phyloP scores from a whole-genome alignment of 2,113 vertebrate species.

The Leucosticte australis region DNA sequence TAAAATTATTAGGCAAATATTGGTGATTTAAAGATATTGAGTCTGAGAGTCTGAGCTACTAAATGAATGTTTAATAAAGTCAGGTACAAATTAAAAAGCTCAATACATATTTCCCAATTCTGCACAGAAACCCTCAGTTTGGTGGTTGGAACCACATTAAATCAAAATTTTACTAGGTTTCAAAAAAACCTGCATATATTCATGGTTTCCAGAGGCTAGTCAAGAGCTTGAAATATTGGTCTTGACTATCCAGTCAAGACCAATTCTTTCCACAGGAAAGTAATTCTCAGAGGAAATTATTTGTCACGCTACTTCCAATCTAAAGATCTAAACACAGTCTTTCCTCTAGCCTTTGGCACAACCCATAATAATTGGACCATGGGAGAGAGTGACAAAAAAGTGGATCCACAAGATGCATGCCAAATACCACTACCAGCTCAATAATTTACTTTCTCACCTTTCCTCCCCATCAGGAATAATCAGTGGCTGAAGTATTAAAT shows the following conservation, averaged over 20 bases:
- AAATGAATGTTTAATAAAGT: background rate
- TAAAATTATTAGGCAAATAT: background rate
- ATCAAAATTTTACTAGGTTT: conserved; percentile 49
- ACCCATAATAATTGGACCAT: conserved; percentile 60
- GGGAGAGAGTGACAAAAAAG: conserved; percentile 42
- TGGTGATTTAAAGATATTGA: background rate
- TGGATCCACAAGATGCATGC: conserved; percentile 34
- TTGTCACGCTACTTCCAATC: conserved; percentile 63
- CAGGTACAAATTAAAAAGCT: background rate
- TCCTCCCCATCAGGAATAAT: conserved; percentile 37
- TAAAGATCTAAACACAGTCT: conserved; percentile 61
- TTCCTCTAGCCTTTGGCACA: conserved; percentile 65
- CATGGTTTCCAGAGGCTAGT: conserved; percentile 48
- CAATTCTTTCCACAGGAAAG: conserved; percentile 63
- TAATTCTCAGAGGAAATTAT: conserved; percentile 69
- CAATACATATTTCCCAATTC: background rate
- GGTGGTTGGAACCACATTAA: conserved; percentile 13
- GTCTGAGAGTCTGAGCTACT: background rate
- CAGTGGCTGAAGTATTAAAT: conserved; percentile 45
- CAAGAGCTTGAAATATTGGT: conserved; percentile 61
- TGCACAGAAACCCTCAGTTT: background rate
- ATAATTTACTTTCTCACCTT: conserved; percentile 35
- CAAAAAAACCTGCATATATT: conserved; percentile 59
- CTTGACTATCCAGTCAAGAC: conserved; percentile 57
- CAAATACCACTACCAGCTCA: conserved; percentile 35